Base-by-base conservation (phyloP, 2,888 invertebrate genomes). In the Taphrorychus bicolor region DNA sequence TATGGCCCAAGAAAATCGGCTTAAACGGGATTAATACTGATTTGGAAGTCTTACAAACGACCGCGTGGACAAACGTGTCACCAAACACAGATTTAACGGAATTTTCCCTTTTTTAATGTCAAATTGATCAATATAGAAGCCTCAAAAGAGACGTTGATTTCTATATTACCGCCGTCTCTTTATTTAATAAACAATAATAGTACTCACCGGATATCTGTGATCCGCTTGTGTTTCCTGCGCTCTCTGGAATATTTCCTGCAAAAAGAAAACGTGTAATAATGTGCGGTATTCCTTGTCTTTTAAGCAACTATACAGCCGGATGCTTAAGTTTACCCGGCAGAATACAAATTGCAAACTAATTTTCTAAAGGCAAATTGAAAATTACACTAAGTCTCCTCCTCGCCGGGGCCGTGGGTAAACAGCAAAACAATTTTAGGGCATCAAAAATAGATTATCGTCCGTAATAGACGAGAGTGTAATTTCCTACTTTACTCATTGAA, bases 181-280 rank as follows among this genome's bases (percentile, higher is more conserved):
- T 32, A 32, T 32, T 32, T 3, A 32, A 32, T 32, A 32, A 32
- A 9, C 11, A 32, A 32, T 32, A 42, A n/a, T 5, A 7, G 40
- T 57, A 78, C 80, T 80, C 75, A 81, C 82, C 82, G 81, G 81
- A 81, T 80, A 81, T 76, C 78, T 81, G 76, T 78, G 80, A 75
- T 81, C 81, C 76, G 75, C 77, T 78, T 78, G 80, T 74, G 80
- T 75, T 81, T 81, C 81, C 81, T 79, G 81, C 77, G 78, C 73
- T 78, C 80, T 78, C 75, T 81, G 80, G 81, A 80, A 80, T 80
- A 80, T 78, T 80, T 81, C 81, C 81, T 82, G 80, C 71, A 80
- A 81, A 71, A 42, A 11, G 42, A 19, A 57, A 57, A n/a, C 21
- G 45, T 45, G 45, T 45, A n/a, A n/a, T n/a, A n/a, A n/a, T n/a